These are phyloP conservation scores for Melanaphis sacchari DNA, from an alignment of 1,140 invertebrate species.

Conservation along the genomic window DNA sequence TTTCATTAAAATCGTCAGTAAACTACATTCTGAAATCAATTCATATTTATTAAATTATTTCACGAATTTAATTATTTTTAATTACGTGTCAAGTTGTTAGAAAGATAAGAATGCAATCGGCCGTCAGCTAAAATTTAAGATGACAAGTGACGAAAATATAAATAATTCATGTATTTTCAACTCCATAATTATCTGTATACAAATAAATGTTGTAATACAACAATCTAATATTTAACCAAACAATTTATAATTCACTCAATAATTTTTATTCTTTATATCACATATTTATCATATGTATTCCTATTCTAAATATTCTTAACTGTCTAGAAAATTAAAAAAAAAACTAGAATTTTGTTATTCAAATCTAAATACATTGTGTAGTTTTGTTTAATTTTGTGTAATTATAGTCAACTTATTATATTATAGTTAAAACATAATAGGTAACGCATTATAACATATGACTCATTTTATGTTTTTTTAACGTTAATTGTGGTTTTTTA, in stretches of 20 bases:
- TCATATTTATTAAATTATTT: neutral
- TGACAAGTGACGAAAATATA: neutral
- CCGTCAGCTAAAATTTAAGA: neutral
- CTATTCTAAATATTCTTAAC: neutral
- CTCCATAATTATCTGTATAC: neutral
- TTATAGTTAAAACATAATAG: too few species aligned
- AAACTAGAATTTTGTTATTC: neutral
- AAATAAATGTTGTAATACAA: neutral
- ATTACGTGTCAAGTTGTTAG: neutral
- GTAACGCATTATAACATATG: too few species aligned
- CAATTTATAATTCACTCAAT: neutral
- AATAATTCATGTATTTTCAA: neutral
- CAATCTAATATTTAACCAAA: neutral
- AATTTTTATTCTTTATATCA: neutral
- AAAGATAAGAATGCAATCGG: neutral
- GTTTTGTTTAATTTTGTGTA: too few species aligned
- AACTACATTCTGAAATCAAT: neutral
- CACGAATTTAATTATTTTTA: constrained; percentile 3
- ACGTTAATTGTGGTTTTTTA: too few species aligned
- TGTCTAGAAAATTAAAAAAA: neutral
- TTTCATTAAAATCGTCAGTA: neutral
- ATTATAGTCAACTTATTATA: neutral
- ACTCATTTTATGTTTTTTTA: too few species aligned
- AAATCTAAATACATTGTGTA: neutral
- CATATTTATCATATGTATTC: neutral